Evolutionary conservation across 2,888 invertebrate genomes (phyloP), one percentile per base, ranked within the genome.

Genomic region (Chaitophorus viminalis): DNA sequence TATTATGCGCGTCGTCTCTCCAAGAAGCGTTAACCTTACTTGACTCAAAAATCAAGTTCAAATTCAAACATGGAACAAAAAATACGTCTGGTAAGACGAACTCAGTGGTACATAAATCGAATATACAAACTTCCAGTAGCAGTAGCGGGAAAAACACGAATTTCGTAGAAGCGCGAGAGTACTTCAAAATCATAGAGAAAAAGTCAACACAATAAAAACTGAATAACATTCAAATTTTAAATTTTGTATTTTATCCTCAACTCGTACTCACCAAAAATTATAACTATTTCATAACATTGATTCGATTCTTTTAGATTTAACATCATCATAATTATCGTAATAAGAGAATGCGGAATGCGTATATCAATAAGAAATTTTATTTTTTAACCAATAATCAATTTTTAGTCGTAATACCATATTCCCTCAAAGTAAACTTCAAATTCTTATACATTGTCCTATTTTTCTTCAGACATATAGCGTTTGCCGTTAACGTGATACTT

Each of bases 31-130:
- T 87, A n/a, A 74, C 79, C 0, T 18, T 87, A 9, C 39, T 87
- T n/a, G 87, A 87, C n/a, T 36, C 87, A 9, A 87, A 87, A 6
- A 87, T 87, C 3, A 87, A 87, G 6, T 87, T 87, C 3, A 86
- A 72, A 79, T 72, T 70, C 11, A 79, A 86, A 68, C 11, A 68
- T 11, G 77, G 39, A 5, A 52, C 29, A 11, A 68, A 77, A 14
- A 39, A n/a, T n/a, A n/a, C 65, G 6, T 39, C 60, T 29, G 29
- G 54, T 25, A 68, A 36, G 17, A 4, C 8, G 29, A 75, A 65
- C 29, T 39, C 83, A 25, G 1, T 17, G 21, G 0, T 8, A 9
- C 18, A 65, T n/a, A 60, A 39, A 25, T 46, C 60, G 0, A 65
- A 36, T 33, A 17, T 14, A 11, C 52, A 52, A 25, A 46, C 65